phyloP scores from a whole-genome alignment of 2,888 invertebrate species.

The Aquatica leii region DNA sequence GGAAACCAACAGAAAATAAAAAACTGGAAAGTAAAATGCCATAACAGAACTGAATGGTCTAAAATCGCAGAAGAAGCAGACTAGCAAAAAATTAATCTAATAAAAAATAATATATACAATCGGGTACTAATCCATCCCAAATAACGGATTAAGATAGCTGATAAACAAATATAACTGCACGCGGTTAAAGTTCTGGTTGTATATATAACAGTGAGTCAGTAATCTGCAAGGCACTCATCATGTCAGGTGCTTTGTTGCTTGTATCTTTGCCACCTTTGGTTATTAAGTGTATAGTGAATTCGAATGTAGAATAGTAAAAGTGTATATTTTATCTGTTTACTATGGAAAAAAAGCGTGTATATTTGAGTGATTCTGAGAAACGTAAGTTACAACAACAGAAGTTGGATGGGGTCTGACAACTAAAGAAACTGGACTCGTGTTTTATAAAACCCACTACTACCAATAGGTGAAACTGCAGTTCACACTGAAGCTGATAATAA shows the following conservation, averaged over 20 bases:
- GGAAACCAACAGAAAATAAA: no score
- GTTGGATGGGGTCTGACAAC: neutral
- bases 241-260: slow-evolving; percentile 1
- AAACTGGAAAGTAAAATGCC: no score
- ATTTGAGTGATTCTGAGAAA: slow-evolving; percentile 1
- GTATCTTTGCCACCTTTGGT: neutral
- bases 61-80: no score
- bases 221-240: neutral
- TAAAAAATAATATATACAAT: no score
- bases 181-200: no score
- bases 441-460: no score
- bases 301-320: neutral
- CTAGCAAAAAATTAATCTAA: no score
- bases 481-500: slow-evolving; percentile 3
- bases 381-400: slow-evolving; percentile 4
- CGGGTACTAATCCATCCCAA: no score
- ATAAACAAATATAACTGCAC: no score
- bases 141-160: no score
- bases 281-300: neutral
- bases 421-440: neutral
- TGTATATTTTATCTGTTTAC: slow-evolving; percentile 1
- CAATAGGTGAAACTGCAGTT: neutral
- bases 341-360: neutral
- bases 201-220: neutral
- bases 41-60: no score